phyloP scores from a whole-genome alignment of 2,113 vertebrate genomes.

The Leptocoma aspasia region DNA sequence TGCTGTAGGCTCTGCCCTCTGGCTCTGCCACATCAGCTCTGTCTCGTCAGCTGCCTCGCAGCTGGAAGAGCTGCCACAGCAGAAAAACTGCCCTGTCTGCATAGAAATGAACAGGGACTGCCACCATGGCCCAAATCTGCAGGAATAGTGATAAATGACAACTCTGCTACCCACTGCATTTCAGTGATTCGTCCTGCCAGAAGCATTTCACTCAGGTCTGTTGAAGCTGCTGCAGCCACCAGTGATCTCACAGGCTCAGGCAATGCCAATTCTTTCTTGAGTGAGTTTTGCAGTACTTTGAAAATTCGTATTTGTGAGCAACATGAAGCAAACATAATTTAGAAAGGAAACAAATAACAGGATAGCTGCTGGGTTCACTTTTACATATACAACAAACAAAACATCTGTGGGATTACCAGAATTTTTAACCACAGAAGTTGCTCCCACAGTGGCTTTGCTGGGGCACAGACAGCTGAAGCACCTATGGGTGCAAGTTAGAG shows the following conservation, averaged over 20 bases:
- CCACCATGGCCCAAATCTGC: neutral
- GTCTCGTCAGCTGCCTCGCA: neutral
- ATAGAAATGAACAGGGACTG: neutral
- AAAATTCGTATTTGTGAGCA: neutral
- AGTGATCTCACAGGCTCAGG: neutral
- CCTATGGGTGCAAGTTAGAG: neutral
- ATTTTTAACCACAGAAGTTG: neutral
- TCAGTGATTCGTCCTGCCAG: neutral
- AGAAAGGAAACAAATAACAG: neutral
- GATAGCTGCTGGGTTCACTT: neutral
- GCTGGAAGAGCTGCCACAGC: neutral
- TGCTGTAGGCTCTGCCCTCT: neutral
- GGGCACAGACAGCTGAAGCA: neutral
- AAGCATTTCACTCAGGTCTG: neutral
- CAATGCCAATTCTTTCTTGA: accelerated
- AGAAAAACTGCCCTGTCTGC: neutral
- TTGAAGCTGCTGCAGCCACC: accelerated
- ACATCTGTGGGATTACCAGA: neutral
- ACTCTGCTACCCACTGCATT: neutral
- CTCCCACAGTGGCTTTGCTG: accelerated
- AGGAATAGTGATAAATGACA: neutral
- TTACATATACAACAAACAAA: neutral
- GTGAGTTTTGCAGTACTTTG: neutral
- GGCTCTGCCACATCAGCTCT: neutral
- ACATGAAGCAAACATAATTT: neutral